Percentiles rank a stretch among this genome's conserved stretches.
Conservation (phyloP, 2,113 vertebrate genomes). For the Tamias sibiricus region DNA sequence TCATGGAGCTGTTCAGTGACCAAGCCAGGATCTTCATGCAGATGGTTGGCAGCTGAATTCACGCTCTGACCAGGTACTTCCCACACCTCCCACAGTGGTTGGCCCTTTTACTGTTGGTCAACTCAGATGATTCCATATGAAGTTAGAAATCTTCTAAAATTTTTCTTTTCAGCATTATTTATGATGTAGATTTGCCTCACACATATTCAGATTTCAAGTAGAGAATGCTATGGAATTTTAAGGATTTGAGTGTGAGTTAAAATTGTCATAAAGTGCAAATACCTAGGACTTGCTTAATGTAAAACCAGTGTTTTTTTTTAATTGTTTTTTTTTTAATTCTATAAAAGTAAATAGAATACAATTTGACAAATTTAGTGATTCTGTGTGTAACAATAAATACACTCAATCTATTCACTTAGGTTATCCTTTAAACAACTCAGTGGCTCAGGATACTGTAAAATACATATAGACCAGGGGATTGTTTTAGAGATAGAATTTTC, state of each 20-base stretch:
- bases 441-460: neutral
- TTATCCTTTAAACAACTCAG: neutral
- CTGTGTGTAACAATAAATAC: neutral
- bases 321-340: neutral
- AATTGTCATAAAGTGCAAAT: neutral
- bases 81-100: neutral
- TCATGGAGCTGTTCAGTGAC: neutral
- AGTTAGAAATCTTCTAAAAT: neutral
- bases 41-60: neutral
- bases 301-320: neutral
- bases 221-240: neutral
- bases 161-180: neutral
- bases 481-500: conserved; percentile 15
- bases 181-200: neutral
- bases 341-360: conserved; percentile 15
- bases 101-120: neutral
- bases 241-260: neutral
- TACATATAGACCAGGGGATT: neutral
- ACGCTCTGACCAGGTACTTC: neutral
- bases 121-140: neutral
- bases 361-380: conserved; percentile 12
- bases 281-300: neutral
- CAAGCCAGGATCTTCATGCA: neutral
- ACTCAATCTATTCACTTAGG: neutral
- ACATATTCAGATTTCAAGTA: conserved; percentile 6